These are phyloP conservation scores for Chelonus insularis DNA, from an alignment of 1,140 invertebrate genomes.

Conservation along the genomic window DNA sequence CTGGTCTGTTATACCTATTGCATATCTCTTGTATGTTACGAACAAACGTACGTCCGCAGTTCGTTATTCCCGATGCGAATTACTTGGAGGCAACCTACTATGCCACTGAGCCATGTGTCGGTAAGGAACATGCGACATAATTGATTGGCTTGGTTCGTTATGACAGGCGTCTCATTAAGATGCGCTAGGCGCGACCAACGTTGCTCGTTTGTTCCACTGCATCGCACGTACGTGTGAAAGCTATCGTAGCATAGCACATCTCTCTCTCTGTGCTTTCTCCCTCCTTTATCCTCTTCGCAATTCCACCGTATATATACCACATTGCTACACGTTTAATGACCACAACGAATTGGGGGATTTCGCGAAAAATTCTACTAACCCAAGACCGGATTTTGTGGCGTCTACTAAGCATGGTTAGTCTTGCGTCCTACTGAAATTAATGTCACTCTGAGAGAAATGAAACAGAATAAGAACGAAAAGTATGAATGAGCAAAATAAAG, in stretches of 20 bases:
- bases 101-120: background rate
- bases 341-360: conserved; percentile 28
- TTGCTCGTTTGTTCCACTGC: conserved; percentile 41
- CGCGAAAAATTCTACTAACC: conserved; percentile 13
- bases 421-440: conserved; percentile 2
- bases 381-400: background rate
- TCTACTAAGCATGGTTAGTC: background rate
- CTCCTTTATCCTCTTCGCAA: no score
- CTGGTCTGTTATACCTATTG: background rate
- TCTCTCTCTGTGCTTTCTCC: background rate
- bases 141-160: conserved; percentile 44
- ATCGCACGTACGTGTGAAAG: conserved; percentile 25
- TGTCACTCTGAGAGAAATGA: background rate
- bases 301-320: background rate
- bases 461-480: no score
- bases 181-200: conserved; percentile 32
- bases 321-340: conserved; percentile 17
- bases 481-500: no score
- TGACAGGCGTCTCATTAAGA: conserved; percentile 44
- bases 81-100: background rate
- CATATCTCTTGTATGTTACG: background rate
- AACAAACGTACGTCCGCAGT: no score
- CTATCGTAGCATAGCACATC: background rate
- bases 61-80: background rate
- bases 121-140: conserved; percentile 30